These are phyloP conservation scores for Motacilla tschutschensis DNA, from an alignment of 2,113 vertebrate species.

Conservation along the genomic window DNA sequence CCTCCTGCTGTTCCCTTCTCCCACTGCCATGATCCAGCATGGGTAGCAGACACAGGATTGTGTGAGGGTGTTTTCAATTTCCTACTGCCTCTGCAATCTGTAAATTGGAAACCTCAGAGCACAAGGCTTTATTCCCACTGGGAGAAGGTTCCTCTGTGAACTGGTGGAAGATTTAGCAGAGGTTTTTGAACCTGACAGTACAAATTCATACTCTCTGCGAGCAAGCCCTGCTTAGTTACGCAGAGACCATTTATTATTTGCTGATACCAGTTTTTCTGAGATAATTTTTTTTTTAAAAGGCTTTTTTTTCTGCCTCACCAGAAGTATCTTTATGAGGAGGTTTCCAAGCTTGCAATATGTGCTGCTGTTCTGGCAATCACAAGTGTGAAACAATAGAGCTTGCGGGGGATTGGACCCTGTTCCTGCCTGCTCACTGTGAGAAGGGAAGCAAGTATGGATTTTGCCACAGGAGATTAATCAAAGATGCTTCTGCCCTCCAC, in stretches of 20 bases:
- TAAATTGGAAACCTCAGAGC: not conserved
- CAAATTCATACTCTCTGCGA: accelerated
- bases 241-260: not conserved
- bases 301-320: not conserved
- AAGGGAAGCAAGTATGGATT: constrained; percentile 47
- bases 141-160: not conserved
- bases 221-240: not conserved
- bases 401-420: accelerated
- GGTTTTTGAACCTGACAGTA: not conserved
- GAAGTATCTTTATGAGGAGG: not conserved
- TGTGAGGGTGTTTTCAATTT: not conserved
- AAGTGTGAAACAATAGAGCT: not conserved
- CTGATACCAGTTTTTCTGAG: not conserved
- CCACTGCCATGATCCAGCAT: not conserved
- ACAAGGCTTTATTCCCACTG: not conserved
- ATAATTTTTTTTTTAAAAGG: not conserved
- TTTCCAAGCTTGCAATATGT: not conserved
- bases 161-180: not conserved
- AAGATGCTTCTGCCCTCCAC: constrained; percentile 49
- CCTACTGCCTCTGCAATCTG: not conserved
- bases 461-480: constrained; percentile 58
- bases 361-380: not conserved
- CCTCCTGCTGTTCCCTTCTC: not conserved
- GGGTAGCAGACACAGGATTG: not conserved
- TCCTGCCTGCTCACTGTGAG: constrained; percentile 37